Percentiles rank a stretch among this genome's conserved stretches.
Evolutionary conservation across 1,140 invertebrate species (phyloP).

Genomic region (Ptiloglossa arizonensis): DNA sequence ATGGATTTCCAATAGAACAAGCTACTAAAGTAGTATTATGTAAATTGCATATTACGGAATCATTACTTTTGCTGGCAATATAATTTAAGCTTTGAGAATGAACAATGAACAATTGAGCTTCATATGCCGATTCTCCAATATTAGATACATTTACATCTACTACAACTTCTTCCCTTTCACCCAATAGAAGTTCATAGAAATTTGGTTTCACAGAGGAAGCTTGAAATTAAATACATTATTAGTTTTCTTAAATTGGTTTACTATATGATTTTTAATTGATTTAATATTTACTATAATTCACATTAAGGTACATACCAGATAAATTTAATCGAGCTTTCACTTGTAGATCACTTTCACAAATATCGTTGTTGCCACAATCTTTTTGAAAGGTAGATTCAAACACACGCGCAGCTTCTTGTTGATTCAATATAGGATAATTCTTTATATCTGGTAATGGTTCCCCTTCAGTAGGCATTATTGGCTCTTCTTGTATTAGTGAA

Average conservation of each 20-base stretch:
- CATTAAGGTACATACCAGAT: conserved; percentile 71
- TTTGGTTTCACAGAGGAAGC: conserved; percentile 72
- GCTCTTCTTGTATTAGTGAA: conserved; percentile 88
- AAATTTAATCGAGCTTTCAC: conserved; percentile 86
- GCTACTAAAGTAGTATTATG: conserved; percentile 88
- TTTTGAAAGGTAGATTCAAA: conserved; percentile 95
- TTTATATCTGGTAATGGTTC: conserved; percentile 87
- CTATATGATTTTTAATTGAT: conserved; percentile 10
- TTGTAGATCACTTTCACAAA: conserved; percentile 93
- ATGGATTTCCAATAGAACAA: conserved; percentile 95
- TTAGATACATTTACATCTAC: conserved; percentile 90
- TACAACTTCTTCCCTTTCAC: conserved; percentile 89
- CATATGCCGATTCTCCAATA: conserved; percentile 93
- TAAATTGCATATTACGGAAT: conserved; percentile 86
- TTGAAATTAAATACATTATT: conserved; percentile 38
- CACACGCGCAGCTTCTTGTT: conserved; percentile 90
- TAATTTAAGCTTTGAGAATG: conserved; percentile 91
- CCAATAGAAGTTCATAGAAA: conserved; percentile 84
- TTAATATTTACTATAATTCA: neutral
- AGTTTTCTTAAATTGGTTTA: neutral
- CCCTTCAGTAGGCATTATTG: conserved; percentile 82
- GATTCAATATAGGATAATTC: conserved; percentile 93
- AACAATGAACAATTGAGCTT: conserved; percentile 90
- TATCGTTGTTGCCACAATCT: conserved; percentile 94
- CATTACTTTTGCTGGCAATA: conserved; percentile 85